Evolutionary conservation across 2,888 invertebrate genomes (phyloP).

Genomic region (Endomychus coccineus): DNA sequence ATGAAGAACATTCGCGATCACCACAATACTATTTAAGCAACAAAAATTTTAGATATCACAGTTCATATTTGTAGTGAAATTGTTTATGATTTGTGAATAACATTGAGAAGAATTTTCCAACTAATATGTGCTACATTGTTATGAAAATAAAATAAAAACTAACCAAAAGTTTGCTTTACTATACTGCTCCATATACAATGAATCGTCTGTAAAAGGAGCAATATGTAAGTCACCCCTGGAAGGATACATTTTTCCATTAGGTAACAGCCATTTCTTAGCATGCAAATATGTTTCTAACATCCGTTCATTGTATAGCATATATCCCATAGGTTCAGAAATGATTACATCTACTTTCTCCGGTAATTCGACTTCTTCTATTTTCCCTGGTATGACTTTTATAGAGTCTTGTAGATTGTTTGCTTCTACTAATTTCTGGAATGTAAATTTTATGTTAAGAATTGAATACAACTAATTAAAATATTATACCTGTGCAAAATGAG

Average conservation of each 20-base stretch:
- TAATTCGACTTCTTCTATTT: constrained; percentile 95
- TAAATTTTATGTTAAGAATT: neutral
- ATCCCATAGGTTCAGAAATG: constrained; percentile 99
- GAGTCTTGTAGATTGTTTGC: constrained; percentile 83
- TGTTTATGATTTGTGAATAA: neutral
- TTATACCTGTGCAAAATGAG: constrained; percentile 77
- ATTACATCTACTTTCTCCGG: constrained; percentile 95
- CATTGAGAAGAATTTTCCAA: neutral
- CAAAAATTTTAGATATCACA: no score
- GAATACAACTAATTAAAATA: neutral
- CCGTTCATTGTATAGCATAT: constrained; percentile 98
- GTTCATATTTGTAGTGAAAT: no score
- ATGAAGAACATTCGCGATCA: no score
- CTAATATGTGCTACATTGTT: no score
- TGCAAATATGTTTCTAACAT: constrained; percentile 99
- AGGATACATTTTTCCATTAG: constrained; percentile 94
- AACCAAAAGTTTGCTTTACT: constrained; percentile 98
- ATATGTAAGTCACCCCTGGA: constrained; percentile 94
- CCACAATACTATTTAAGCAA: no score
- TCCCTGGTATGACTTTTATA: constrained; percentile 90
- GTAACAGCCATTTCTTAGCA: constrained; percentile 95
- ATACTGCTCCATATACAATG: constrained; percentile 95
- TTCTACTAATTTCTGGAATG: constrained; percentile 66
- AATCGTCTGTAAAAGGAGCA: constrained; percentile 96
- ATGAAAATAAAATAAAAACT: constrained; percentile 16